A percentile compares a stretch with the other conserved stretches of the same genome.
Evolutionary conservation across 2,888 invertebrate species (phyloP).

Genomic region (Drosophila infuscata): DNA sequence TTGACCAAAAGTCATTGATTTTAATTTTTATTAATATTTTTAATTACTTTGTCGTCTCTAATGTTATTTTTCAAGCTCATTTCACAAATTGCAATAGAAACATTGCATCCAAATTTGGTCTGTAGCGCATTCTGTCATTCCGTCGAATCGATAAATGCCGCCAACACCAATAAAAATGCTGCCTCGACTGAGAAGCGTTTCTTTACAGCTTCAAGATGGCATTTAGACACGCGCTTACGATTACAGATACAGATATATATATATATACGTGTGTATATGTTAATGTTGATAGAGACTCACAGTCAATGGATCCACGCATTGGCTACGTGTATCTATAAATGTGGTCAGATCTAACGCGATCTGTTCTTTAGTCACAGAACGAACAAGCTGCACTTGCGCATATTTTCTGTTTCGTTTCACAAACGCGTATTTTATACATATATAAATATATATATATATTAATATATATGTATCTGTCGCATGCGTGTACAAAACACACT

Average conservation of each 20-base stretch:
- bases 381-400: constrained; percentile 19
- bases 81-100: constrained; percentile 59
- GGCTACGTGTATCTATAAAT: constrained; percentile 35
- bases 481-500: constrained; percentile 45
- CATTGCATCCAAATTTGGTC: constrained; percentile 65
- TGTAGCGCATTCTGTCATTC: constrained; percentile 28
- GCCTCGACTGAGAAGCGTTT: constrained; percentile 7
- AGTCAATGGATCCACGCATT: constrained; percentile 43
- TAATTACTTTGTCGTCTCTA: constrained; percentile 30
- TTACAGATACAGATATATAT: constrained; percentile 16
- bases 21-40: constrained; percentile 23
- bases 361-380: neutral
- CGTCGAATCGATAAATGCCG: constrained; percentile 14
- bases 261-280: neutral
- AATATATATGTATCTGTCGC: constrained; percentile 21
- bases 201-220: constrained; percentile 10
- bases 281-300: constrained; percentile 7
- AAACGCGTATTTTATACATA: constrained; percentile 19
- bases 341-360: constrained; percentile 9
- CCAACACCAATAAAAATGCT: constrained; percentile 51
- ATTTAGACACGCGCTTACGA: constrained; percentile 69
- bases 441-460: neutral
- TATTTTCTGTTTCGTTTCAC: constrained; percentile 13
- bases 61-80: constrained; percentile 43
- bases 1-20: constrained; percentile 41